Base-by-base conservation (phyloP, 2,888 invertebrate genomes). In the Adineta ricciae region DNA sequence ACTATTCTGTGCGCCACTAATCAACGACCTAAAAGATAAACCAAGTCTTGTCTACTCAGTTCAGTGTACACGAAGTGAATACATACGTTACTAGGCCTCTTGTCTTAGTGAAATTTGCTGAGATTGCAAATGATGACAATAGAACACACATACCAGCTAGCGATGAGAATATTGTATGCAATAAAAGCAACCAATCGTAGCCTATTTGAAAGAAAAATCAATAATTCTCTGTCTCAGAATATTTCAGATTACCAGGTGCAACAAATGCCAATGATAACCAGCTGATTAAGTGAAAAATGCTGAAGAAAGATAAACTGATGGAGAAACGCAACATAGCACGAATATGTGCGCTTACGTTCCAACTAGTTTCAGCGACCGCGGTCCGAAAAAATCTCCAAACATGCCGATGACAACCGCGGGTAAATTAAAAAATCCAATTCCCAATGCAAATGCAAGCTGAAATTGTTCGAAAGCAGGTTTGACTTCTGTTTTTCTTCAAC, bases 381-480 rank as follows among this genome's bases (percentile, higher is more conserved):
- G 78, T 21, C 78, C 78, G 14, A 78, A 78, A 4, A 41, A 41
- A 41, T 78, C 78, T n/a, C 24, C n/a, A 38, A 41, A 19, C 1
- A 78, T n/a, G 1, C 78, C 78, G 24, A 38, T 0, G 24, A 78
- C n/a, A 41, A 78, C 41, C 0, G 78, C 78, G 11, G 78, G 78
- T 41, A 78, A 78, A 78, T 78, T 78, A n/a, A 24, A 78, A 78
- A 78, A 78, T 24, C 41, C 38, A n/a, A 78, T 78, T 3, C 78
- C 78, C 4, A 78, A n/a, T 41, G 78, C 38, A 38, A 78, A 78
- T 41, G 78, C 78, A 38, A 78, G 14, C 78, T 78, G 41, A 78
- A 64, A 41, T n/a, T n/a, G 0, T 24, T 41, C 41, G 0, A 38
- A 24, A 41, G n/a, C n/a, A n/a, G n/a, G n/a, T n/a, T n/a, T n/a